phyloP scores from a whole-genome alignment of 2,888 invertebrate genomes.

The Cantharis flavilabris region DNA sequence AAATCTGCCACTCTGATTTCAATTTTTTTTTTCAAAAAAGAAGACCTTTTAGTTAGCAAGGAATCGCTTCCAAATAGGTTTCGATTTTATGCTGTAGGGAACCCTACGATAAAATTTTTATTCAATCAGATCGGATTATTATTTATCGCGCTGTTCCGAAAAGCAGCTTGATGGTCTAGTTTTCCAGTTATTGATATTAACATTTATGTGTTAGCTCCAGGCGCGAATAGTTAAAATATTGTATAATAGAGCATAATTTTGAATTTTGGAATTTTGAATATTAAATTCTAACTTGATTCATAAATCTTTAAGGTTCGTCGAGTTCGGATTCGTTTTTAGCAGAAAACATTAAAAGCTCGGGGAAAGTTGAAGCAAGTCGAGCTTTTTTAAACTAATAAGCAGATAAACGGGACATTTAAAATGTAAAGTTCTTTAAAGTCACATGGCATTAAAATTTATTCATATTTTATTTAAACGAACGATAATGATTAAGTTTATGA shows the following conservation, averaged over 20 bases:
- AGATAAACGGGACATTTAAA: background rate
- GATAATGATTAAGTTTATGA: slow-evolving; percentile 19
- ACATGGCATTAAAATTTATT: slow-evolving; percentile 14
- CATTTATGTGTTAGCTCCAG: background rate
- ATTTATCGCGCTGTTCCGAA: too few relatives aligned
- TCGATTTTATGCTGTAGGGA: background rate
- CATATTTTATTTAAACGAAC: slow-evolving; percentile 13
- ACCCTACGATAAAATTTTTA: background rate
- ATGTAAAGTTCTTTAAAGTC: background rate
- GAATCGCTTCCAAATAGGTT: background rate
- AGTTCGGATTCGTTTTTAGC: background rate
- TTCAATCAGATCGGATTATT: background rate
- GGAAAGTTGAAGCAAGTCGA: background rate
- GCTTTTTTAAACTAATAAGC: background rate
- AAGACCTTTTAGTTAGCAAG: background rate
- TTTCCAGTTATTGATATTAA: too few relatives aligned
- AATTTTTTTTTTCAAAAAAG: background rate
- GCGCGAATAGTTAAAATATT: background rate
- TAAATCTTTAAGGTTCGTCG: background rate
- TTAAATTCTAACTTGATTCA: background rate
- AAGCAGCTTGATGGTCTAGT: too few relatives aligned
- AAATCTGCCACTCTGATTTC: background rate
- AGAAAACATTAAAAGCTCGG: background rate
- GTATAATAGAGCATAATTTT: too few relatives aligned
- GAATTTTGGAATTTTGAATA: background rate